These are phyloP conservation scores for Platysteira castanea DNA, from an alignment of 2,113 vertebrate genomes.

Conservation along the genomic window DNA sequence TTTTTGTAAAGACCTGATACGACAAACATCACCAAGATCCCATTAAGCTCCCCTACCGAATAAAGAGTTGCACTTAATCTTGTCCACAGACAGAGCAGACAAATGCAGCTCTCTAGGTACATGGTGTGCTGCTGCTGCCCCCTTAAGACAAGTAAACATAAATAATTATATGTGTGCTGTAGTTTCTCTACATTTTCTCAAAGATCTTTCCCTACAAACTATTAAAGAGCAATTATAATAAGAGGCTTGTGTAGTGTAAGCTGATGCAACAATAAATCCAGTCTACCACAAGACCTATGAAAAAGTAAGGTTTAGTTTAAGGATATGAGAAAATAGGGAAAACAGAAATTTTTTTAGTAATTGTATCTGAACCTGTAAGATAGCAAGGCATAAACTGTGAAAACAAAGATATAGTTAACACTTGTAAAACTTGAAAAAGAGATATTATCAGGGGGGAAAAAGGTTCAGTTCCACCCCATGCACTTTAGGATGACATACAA, in stretches of 20 bases:
- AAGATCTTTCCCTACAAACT: neutral
- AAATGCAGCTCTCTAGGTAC: neutral
- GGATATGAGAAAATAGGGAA: neutral
- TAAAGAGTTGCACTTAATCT: slow-evolving; percentile 53
- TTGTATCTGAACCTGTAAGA: neutral
- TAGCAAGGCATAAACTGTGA: neutral
- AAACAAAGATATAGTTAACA: neutral
- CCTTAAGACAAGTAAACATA: slow-evolving; percentile 74
- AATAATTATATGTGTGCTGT: slow-evolving; percentile 20
- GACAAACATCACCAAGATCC: slow-evolving; percentile 22
- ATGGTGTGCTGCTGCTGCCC: slow-evolving; percentile 70
- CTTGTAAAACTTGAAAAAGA: neutral
- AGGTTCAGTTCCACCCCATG: neutral
- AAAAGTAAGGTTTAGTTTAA: neutral
- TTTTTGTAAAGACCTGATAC: slow-evolving; percentile 35
- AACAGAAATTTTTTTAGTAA: neutral
- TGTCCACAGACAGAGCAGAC: neutral
- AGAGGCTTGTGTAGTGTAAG: neutral
- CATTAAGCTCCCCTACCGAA: slow-evolving; percentile 33
- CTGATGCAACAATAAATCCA: neutral
- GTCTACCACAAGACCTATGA: neutral
- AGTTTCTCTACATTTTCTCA: neutral
- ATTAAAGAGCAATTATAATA: neutral
- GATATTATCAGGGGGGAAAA: neutral
- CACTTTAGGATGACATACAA: neutral